These are phyloP conservation scores for Caenorhabditis uteleia DNA, from an alignment of 2,888 invertebrate genomes.

Conservation along the genomic window DNA sequence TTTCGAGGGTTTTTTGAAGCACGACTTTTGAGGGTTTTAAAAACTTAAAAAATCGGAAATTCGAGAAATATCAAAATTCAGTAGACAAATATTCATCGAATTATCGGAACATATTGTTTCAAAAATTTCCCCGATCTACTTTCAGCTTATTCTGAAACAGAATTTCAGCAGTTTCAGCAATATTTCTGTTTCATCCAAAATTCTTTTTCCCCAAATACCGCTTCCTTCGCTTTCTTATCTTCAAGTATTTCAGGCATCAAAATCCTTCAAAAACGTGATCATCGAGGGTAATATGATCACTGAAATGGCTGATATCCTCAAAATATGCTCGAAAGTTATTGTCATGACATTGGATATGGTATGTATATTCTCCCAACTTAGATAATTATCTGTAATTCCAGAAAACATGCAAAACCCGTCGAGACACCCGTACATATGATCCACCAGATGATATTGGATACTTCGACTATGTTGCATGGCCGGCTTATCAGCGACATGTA, in stretches of 20 bases:
- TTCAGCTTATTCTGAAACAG: too few relatives aligned
- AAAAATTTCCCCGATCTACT: too few relatives aligned
- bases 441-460: slow-evolving; percentile 88
- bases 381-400: slow-evolving; percentile 22
- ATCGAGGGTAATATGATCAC: slow-evolving; percentile 67
- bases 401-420: slow-evolving; percentile 58
- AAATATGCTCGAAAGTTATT: slow-evolving; percentile 48
- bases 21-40: too few relatives aligned
- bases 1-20: too few relatives aligned
- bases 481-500: slow-evolving; percentile 76
- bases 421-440: slow-evolving; percentile 75
- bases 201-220: too few relatives aligned
- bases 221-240: too few relatives aligned
- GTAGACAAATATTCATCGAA: too few relatives aligned
- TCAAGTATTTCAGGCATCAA: slow-evolving; percentile 15
- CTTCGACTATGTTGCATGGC: slow-evolving; percentile 79
- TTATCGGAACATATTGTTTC: too few relatives aligned
- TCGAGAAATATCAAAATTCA: too few relatives aligned
- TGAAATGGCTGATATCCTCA: slow-evolving; percentile 53
- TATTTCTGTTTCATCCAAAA: background rate
- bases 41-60: too few relatives aligned
- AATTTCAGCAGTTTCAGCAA: background rate
- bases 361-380: too few relatives aligned
- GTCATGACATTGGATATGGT: slow-evolving; percentile 62
- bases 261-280: slow-evolving; percentile 49